These are phyloP conservation scores for Mallateleia sp. DNA, from an alignment of 2,888 invertebrate species.

Conservation along the genomic window DNA sequence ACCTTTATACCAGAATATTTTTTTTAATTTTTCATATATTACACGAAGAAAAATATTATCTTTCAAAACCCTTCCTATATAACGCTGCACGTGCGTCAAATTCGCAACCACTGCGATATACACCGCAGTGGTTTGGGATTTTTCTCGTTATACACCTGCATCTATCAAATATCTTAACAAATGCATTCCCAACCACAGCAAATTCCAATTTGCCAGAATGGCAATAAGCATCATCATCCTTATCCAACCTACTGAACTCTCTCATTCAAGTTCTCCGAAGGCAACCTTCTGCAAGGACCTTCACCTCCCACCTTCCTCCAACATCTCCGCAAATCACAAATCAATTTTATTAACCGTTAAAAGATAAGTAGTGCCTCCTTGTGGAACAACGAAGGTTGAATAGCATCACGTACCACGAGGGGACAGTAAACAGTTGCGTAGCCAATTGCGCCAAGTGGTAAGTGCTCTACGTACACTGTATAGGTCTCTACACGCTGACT, in stretches of 20 bases:
- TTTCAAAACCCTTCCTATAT: too few species aligned
- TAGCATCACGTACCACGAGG: conserved; percentile 88
- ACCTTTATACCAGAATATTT: too few species aligned
- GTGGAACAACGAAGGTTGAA: conserved; percentile 84
- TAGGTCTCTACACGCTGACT: conserved; percentile 78
- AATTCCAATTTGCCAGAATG: too few species aligned
- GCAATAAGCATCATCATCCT: too few species aligned
- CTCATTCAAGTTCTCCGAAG: background rate
- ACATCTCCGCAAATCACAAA: conserved; percentile 47
- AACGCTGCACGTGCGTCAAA: too few species aligned
- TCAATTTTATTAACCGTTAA: conserved; percentile 74
- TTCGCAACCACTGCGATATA: too few species aligned
- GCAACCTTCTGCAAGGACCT: conserved; percentile 16
- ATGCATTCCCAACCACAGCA: too few species aligned
- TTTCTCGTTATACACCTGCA: too few species aligned
- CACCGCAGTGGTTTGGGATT: too few species aligned
- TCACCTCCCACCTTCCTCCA: conserved; percentile 18
- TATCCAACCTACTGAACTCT: background rate
- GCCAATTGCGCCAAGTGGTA: conserved; percentile 89
- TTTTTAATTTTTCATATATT: too few species aligned
- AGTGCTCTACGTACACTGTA: conserved; percentile 83
- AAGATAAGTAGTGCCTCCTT: conserved; percentile 69
- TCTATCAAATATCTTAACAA: too few species aligned
- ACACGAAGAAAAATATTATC: too few species aligned
- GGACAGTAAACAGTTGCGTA: conserved; percentile 89